Conservation (phyloP, 2,888 invertebrate species). For the Rhagonycha fulva region DNA sequence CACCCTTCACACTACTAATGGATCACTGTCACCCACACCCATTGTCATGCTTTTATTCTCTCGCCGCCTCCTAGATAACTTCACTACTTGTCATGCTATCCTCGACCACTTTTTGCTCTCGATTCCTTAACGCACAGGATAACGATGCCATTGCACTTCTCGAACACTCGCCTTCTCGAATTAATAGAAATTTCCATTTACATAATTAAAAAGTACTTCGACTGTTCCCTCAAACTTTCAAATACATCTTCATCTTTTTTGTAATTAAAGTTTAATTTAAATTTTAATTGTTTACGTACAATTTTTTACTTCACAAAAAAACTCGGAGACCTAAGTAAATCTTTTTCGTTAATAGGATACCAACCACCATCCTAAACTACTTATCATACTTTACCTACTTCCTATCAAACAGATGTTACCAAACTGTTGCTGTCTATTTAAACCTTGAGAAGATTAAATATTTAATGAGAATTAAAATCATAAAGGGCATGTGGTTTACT, state of each 20-base stretch:
- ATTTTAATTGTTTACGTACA: background rate
- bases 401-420: constrained; percentile 21
- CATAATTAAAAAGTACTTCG: background rate
- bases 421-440: constrained; percentile 26
- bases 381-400: constrained; percentile 20
- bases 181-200: background rate
- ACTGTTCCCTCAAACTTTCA: background rate
- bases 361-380: constrained; percentile 6
- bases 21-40: constrained; percentile 40
- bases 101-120: constrained; percentile 8
- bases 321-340: background rate
- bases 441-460: constrained; percentile 7
- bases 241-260: background rate
- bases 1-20: constrained; percentile 39
- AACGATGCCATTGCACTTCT: background rate
- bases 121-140: background rate
- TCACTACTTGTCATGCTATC: constrained; percentile 22
- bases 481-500: constrained; percentile 2
- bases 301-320: background rate
- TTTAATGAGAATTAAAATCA: background rate
- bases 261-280: background rate
- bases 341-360: background rate
- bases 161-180: background rate
- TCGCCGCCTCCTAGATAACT: constrained; percentile 32
- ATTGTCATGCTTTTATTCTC: constrained; percentile 36